Percentiles rank a stretch among this genome's conserved stretches.
Conservation (phyloP, 1,140 invertebrate genomes). For the Drosophila sucinea region DNA sequence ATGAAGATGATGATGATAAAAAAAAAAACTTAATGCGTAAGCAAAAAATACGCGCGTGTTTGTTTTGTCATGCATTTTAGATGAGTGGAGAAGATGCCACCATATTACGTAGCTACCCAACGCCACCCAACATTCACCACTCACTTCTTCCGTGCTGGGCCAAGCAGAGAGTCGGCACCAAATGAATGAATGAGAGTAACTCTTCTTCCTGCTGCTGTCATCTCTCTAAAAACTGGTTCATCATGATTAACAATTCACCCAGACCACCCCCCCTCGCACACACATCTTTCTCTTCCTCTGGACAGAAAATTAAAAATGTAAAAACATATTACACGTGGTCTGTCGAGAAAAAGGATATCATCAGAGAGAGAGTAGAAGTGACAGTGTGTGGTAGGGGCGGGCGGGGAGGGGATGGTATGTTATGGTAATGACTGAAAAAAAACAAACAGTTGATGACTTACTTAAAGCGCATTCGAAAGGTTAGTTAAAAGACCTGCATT, state of each 20-base stretch:
- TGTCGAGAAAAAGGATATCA: not conserved
- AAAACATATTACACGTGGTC: conserved; percentile 21
- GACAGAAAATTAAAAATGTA: conserved; percentile 20
- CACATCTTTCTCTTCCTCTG: conserved; percentile 5
- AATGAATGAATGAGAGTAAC: conserved; percentile 10
- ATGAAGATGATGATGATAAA: not conserved
- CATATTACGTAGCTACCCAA: not conserved
- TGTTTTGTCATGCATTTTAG: conserved; percentile 63
- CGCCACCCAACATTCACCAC: not conserved
- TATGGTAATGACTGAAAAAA: too few relatives aligned
- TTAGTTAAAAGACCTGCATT: too few relatives aligned
- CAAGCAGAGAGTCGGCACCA: conserved; percentile 1
- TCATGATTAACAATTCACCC: conserved; percentile 69
- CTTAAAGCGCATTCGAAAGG: not conserved
- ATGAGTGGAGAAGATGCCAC: conserved; percentile 50
- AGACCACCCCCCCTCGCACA: not conserved
- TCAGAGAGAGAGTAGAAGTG: not conserved
- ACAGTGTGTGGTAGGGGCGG: conserved; percentile 1
- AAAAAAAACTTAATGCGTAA: conserved; percentile 51
- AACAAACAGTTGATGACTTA: conserved; percentile 10
- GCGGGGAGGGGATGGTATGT: too few relatives aligned
- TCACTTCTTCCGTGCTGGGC: not conserved
- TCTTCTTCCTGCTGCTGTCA: conserved; percentile 27
- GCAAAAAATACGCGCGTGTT: conserved; percentile 69
- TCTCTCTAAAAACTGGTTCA: conserved; percentile 69